Evolutionary conservation across 2,888 invertebrate genomes (phyloP), one percentile per base, ranked within the genome.

Genomic region (Actias luna): DNA sequence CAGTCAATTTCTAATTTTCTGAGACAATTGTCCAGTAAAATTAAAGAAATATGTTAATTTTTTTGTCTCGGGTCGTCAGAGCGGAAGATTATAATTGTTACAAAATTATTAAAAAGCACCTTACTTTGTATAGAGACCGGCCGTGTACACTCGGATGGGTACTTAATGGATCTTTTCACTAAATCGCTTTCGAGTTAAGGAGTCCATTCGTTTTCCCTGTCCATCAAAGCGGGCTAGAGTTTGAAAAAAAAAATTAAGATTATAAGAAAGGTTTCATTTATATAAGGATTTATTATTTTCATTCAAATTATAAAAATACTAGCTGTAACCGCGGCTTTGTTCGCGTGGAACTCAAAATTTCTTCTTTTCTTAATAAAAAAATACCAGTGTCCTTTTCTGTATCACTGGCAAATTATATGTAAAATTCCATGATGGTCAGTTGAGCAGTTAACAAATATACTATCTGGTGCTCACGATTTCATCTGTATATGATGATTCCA

Each of bases 11-110:
- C 85, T 83, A 88, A 92, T 88, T 89, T 86, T 84, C 82, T 83
- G 84, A 84, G 88, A 91, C 90, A 91, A 89, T 88, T 85, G 88
- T 81, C 82, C 78, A 80, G 79, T 83, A 75, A 82, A 85, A 86
- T 91, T 87, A 85, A 86, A 88, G 84, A 88, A 89, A 89, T 90
- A 91, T 92, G 91, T 84, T 87, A 92, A 92, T 91, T 86, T 72
- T 88, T 90, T 89, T 92, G 91, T 91, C 80, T 79, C 79, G 79
- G 73, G 64, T 79, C 89, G 83, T 59, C 86, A 79, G 87, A 87
- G 88, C 90, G 89, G 83, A 90, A 88, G 88, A 88, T 88, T 90
- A 89, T 92, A 92, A 92, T 91, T 89, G 91, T 89, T 82, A 81
- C 76, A 79, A 85, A 85, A 87, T 85, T 84, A 79, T 83, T 80